Percentiles rank a stretch among this genome's conserved stretches.
Conservation (phyloP, 2,113 vertebrate genomes). For the Pelecanoides urinatrix region DNA sequence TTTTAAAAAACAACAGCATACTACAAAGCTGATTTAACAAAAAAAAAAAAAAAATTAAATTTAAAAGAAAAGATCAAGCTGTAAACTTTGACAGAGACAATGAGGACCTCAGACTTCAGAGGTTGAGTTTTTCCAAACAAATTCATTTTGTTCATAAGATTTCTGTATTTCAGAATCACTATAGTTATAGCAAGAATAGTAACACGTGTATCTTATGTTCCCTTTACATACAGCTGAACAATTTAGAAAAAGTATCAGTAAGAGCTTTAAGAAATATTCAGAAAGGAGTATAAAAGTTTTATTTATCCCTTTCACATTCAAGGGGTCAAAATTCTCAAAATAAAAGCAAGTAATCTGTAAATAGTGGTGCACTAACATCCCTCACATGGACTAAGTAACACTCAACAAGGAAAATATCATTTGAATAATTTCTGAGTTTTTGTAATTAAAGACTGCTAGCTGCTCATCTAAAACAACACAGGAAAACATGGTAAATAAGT, state of each 20-base stretch:
- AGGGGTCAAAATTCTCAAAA: background rate
- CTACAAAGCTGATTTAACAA: background rate
- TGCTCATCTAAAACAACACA: background rate
- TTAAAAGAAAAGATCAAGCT: background rate
- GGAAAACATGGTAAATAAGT: background rate
- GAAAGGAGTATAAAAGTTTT: background rate
- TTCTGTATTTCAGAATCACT: background rate
- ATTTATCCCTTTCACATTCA: background rate
- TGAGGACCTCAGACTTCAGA: background rate
- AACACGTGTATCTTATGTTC: background rate
- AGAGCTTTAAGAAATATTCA: background rate
- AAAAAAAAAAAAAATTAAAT: no score
- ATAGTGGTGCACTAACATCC: background rate
- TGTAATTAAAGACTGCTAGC: background rate
- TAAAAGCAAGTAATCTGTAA: background rate
- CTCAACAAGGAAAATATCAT: background rate
- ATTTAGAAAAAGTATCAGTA: background rate
- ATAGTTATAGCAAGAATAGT: background rate
- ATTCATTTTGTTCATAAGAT: background rate
- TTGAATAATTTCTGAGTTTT: background rate
- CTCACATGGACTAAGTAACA: background rate
- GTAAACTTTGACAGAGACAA: background rate
- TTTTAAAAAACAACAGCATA: background rate
- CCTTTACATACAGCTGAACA: background rate
- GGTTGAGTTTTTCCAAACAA: background rate